These are phyloP conservation scores for Cryptocheilus praepositus DNA, from an alignment of 2,888 invertebrate species.

Conservation along the genomic window DNA sequence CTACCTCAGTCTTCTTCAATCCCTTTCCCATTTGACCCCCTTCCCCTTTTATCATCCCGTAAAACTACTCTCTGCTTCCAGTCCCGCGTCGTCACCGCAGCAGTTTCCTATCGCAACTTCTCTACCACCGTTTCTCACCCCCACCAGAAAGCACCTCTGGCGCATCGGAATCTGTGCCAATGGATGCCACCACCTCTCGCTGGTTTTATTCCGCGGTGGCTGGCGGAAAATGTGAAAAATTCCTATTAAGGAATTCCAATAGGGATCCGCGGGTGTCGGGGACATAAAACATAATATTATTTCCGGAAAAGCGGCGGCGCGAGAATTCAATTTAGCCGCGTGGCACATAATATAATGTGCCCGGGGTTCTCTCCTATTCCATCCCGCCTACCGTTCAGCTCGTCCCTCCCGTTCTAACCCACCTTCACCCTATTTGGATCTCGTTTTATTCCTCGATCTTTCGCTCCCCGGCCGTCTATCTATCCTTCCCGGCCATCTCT, in stretches of 20 bases:
- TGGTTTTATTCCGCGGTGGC: conserved; percentile 65
- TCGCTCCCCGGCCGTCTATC: conserved; percentile 1
- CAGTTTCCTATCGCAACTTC: conserved; percentile 12
- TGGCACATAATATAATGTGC: conserved; percentile 53
- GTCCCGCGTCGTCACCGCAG: conserved; percentile 10
- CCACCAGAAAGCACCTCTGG: conserved; percentile 17
- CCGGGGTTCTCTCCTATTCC: conserved; percentile 17
- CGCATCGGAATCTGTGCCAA: conserved; percentile 65
- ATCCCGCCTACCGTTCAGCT: background rate
- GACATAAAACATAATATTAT: conserved; percentile 72
- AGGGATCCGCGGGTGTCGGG: conserved; percentile 61
- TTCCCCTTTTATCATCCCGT: conserved; percentile 4
- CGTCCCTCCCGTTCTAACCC: conserved; percentile 7
- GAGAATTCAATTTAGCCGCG: conserved; percentile 68
- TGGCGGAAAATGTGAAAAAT: conserved; percentile 72
- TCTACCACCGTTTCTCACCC: conserved; percentile 43
- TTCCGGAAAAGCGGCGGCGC: conserved; percentile 64
- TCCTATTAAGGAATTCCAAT: conserved; percentile 72
- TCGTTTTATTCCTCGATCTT: conserved; percentile 9
- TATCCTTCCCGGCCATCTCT: background rate
- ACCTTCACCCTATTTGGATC: background rate
- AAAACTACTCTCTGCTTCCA: background rate
- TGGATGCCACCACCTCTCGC: conserved; percentile 60
- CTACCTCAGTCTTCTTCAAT: background rate
- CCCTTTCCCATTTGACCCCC: background rate